Percentiles rank a stretch among this genome's conserved stretches.
phyloP scores from a whole-genome alignment of 2,888 invertebrate species.

The Drosophila eohydei region DNA sequence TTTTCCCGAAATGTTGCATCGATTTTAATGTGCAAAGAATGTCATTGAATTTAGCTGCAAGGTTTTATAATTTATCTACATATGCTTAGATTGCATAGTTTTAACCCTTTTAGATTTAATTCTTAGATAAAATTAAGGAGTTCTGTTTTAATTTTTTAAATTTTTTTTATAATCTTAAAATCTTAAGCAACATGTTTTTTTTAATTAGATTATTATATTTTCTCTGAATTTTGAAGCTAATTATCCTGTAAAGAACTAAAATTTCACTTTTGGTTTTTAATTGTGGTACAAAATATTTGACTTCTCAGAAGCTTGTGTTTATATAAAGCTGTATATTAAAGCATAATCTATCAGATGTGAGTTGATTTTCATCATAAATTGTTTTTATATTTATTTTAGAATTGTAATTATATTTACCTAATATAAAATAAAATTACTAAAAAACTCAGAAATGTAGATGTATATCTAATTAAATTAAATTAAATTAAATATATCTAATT shows the following conservation, averaged over 20 bases:
- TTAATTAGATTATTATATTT: not conserved
- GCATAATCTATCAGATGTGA: no score
- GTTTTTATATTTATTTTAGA: not conserved
- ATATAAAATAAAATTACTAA: no score
- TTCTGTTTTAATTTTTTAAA: not conserved
- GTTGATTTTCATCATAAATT: not conserved
- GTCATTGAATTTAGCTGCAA: constrained; percentile 17
- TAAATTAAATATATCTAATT: no score
- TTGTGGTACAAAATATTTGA: no score
- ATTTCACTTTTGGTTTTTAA: no score
- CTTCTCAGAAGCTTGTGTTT: not conserved
- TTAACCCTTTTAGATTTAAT: not conserved
- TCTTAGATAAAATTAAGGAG: not conserved
- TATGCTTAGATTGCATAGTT: not conserved
- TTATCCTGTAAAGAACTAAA: not conserved
- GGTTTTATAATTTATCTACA: not conserved
- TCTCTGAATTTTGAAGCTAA: not conserved
- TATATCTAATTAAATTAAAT: no score
- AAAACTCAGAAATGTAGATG: no score
- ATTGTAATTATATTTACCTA: not conserved
- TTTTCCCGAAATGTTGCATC: constrained; percentile 72
- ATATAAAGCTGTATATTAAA: no score
- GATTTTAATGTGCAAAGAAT: constrained; percentile 6
- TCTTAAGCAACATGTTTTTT: not conserved
- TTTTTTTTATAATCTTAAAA: not conserved